Evolutionary conservation across 2,113 vertebrate species (phyloP), one percentile per base, ranked within the genome.

Genomic region (Poecile atricapillus): DNA sequence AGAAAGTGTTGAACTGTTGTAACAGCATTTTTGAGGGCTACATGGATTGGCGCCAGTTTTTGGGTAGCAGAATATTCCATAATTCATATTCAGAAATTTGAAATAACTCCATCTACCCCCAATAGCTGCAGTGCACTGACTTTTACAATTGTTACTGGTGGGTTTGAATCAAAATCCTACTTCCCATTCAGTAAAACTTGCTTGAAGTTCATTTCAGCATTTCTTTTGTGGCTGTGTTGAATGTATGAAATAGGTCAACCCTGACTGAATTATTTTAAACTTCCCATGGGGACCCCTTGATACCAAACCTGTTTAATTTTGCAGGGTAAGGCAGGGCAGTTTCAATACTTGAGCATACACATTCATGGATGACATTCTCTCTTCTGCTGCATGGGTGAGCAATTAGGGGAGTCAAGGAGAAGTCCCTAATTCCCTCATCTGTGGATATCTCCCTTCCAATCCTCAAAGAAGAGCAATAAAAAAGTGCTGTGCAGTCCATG

Each of bases 261-360:
- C 65, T 91, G 81, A 77, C 62, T 76, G 90, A 77, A 79, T 92
- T 83, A 62, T 70, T 85, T 83, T 80, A 85, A 94, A 64, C 30
- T 95, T 90, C 91, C 81, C 76, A 30, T 87, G 58, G 69, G 47
- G 67, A 90, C 24, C 35, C 43, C 83, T 89, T 91, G 87, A 91
- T 97, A 94, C 69, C 11, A 15, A 93, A 84, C 30, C 71, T 81
- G 33, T 93, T 96, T 92, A 92, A 67, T 84, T 97, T 94, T 93
- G 41, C 63, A 92, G 84, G 19, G 67, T 70, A 64, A 33, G 75
- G n/a, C 87, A 47, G 59, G 46, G 86, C 87, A 91, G 64, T 75
- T 68, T 94, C 33, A 2, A 52, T 94, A 86, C n/a, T 83, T 80
- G 67, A 90, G 60, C 76, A 49, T 85, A 47, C 44, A 83, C 64